Conservation (phyloP, 2,888 invertebrate species). For the Eulithis testata region DNA sequence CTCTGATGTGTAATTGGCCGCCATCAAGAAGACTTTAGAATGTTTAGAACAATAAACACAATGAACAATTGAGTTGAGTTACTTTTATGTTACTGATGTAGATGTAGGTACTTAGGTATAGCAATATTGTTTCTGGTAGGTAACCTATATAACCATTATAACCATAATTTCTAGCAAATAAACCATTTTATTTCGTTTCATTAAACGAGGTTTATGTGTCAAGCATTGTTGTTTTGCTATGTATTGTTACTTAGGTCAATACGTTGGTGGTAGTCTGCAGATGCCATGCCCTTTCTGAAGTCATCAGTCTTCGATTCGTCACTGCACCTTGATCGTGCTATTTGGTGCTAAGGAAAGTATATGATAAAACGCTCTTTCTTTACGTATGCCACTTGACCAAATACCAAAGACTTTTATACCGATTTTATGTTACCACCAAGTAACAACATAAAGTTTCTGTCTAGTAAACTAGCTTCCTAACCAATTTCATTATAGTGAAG, state of each 20-base stretch:
- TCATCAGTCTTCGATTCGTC: no score
- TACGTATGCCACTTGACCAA: no score
- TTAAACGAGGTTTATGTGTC: background rate
- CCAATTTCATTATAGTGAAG: slow-evolving; percentile 17
- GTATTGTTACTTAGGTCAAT: no score
- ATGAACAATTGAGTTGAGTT: slow-evolving; percentile 24
- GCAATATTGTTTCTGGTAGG: no score
- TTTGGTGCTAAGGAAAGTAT: no score
- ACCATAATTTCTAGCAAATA: background rate
- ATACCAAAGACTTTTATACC: background rate
- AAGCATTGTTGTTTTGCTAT: background rate
- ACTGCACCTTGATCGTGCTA: no score
- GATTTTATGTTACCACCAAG: background rate
- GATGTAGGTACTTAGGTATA: no score
- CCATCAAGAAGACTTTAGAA: slow-evolving; percentile 14
- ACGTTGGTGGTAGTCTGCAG: no score
- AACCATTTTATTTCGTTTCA: background rate
- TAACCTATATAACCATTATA: no score
- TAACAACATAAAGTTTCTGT: background rate
- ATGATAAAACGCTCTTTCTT: no score
- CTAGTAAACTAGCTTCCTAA: slow-evolving; percentile 9
- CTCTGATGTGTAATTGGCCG: slow-evolving; percentile 27
- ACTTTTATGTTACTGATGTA: slow-evolving; percentile 3
- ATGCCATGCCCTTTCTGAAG: no score
- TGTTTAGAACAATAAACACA: slow-evolving; percentile 16